These are phyloP conservation scores for Liposcelis brunnea DNA, from an alignment of 2,888 invertebrate species.

Conservation along the genomic window DNA sequence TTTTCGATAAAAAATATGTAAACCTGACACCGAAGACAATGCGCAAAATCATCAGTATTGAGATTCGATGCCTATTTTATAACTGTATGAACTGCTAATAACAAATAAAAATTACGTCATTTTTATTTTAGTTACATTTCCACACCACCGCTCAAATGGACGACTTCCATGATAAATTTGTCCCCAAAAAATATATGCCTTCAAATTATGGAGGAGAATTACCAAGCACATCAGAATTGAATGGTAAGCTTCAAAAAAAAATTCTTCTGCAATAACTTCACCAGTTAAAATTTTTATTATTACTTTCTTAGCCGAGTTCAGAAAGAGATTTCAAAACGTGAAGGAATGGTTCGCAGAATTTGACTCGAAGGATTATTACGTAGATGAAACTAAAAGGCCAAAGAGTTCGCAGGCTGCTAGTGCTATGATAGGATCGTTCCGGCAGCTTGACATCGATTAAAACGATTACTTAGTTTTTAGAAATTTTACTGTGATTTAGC, in stretches of 20 bases:
- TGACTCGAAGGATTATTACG: not conserved
- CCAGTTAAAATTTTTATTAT: too few species aligned
- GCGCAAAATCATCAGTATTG: too few species aligned
- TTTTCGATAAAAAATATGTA: too few species aligned
- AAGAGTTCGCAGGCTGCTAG: too few species aligned
- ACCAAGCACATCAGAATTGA: constrained; percentile 19
- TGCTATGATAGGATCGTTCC: constrained; percentile 4
- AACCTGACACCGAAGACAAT: too few species aligned
- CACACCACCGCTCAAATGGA: constrained; percentile 17
- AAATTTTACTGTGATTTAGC: too few species aligned
- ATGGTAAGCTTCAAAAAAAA: constrained; percentile 17
- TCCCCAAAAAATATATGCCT: constrained; percentile 26
- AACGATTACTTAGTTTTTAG: too few species aligned
- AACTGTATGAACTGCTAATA: too few species aligned
- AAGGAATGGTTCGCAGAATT: not conserved
- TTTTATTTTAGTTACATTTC: not conserved
- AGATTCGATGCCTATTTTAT: too few species aligned
- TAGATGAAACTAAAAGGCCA: not conserved
- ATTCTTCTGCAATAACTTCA: not conserved
- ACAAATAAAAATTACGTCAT: too few species aligned
- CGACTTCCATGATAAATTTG: constrained; percentile 23
- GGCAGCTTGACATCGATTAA: constrained; percentile 2
- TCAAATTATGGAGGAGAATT: constrained; percentile 28
- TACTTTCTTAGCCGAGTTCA: not conserved
- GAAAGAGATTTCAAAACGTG: not conserved